phyloP scores from a whole-genome alignment of 1,140 invertebrate genomes.

The Pogonognathellus flavescens region DNA sequence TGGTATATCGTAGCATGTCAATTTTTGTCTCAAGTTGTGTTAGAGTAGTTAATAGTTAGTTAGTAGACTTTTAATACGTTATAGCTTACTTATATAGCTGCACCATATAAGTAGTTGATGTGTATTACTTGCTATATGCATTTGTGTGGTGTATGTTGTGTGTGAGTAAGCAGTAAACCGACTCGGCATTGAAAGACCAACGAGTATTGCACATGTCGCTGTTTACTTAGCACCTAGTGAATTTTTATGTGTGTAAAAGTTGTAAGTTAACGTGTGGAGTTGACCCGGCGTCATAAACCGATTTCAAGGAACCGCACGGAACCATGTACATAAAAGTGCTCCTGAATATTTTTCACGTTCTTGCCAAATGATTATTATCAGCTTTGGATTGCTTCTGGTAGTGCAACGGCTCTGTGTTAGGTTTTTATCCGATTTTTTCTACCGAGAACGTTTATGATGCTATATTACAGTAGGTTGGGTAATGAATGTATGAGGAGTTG shows the following conservation, averaged over 20 bases:
- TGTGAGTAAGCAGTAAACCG: background rate
- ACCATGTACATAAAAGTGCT: slow-evolving; percentile 11
- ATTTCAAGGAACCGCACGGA: slow-evolving; percentile 38
- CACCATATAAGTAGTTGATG: background rate
- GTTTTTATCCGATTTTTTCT: slow-evolving; percentile 48
- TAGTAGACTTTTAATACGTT: too few relatives aligned
- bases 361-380: slow-evolving; percentile 54
- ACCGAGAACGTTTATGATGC: slow-evolving; percentile 30
- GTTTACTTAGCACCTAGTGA: slow-evolving; percentile 49
- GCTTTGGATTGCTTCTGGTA: background rate
- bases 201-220: slow-evolving; percentile 34
- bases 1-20: slow-evolving; percentile 22
- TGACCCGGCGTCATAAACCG: slow-evolving; percentile 56
- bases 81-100: background rate
- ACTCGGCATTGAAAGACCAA: background rate
- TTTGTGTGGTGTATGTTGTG: background rate
- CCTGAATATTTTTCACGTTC: slow-evolving; percentile 53
- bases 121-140: background rate
- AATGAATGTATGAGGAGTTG: slow-evolving; percentile 38
- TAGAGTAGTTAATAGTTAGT: background rate
- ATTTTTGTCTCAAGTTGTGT: background rate
- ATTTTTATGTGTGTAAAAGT: slow-evolving; percentile 46
- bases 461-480: background rate
- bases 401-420: slow-evolving; percentile 42
- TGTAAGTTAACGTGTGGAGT: slow-evolving; percentile 39